These are phyloP conservation scores for Alosa alosa DNA, from an alignment of 2,113 vertebrate genomes.

Conservation along the genomic window DNA sequence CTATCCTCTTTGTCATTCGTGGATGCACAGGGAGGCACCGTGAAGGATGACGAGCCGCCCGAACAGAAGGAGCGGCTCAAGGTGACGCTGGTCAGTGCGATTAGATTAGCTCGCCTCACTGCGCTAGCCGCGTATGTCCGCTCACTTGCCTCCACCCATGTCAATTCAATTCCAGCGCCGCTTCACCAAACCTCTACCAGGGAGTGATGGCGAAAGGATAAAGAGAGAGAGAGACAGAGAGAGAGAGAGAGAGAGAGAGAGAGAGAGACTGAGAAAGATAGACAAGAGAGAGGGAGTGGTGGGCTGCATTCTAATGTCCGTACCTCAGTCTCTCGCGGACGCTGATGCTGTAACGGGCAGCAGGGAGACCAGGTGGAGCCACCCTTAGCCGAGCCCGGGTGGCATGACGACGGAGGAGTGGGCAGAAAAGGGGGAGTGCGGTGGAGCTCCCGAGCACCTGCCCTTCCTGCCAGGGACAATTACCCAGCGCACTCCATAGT, in stretches of 20 bases:
- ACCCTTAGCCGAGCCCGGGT: too few relatives aligned
- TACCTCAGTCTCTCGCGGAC: too few relatives aligned
- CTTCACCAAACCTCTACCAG: constrained; percentile 11
- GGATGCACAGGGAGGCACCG: constrained; percentile 19
- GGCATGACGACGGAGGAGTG: too few relatives aligned
- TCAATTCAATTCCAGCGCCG: constrained; percentile 38
- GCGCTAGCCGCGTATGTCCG: background rate
- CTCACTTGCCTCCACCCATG: constrained; percentile 27
- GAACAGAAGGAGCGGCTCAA: constrained; percentile 29
- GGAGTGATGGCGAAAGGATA: background rate
- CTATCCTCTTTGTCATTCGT: constrained; percentile 16
- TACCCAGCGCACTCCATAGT: background rate
- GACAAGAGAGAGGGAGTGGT: too few relatives aligned
- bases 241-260: background rate
- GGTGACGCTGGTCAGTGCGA: constrained; percentile 38
- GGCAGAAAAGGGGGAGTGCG: too few relatives aligned
- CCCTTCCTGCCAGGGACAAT: constrained; percentile 7
- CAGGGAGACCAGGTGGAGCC: too few relatives aligned
- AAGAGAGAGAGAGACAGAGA: background rate
- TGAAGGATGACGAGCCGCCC: constrained; percentile 19
- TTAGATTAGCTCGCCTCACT: constrained; percentile 32
- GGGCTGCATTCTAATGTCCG: too few relatives aligned
- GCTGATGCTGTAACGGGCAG: too few relatives aligned
- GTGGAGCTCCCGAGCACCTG: background rate
- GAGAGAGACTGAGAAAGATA: too few relatives aligned